Conservation (phyloP, 2,113 vertebrate genomes). For the Austrofundulus limnaeus region DNA sequence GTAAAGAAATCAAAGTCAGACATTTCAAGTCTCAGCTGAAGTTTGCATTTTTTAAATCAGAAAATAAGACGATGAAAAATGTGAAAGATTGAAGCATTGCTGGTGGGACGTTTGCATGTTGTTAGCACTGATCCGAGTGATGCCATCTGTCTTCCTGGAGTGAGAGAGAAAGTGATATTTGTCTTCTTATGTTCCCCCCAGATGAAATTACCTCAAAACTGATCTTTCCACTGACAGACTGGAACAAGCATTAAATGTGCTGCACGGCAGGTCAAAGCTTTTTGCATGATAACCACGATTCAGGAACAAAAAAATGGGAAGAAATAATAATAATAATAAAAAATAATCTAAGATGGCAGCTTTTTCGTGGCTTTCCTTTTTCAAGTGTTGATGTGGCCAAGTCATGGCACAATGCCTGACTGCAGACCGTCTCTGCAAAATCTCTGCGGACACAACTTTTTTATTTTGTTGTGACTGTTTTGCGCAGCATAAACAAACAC, state of each 20-base stretch:
- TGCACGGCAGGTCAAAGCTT: neutral
- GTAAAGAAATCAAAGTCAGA: neutral
- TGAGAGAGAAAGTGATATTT: too few relatives aligned
- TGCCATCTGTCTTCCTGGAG: conserved; percentile 2
- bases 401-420: neutral
- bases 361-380: neutral
- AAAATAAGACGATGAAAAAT: neutral
- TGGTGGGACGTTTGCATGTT: neutral
- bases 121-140: neutral
- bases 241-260: neutral
- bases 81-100: neutral
- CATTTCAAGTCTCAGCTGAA: neutral
- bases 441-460: neutral
- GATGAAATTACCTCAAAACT: conserved; percentile 2
- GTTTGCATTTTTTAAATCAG: neutral
- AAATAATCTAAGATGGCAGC: too few relatives aligned
- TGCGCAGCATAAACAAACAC: neutral
- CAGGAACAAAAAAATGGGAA: neutral
- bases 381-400: neutral
- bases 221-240: conserved; percentile 4
- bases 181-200: neutral
- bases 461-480: neutral
- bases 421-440: neutral
- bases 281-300: neutral
- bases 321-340: neutral